Base-by-base conservation (phyloP, 2,888 invertebrate species). In the Macrosoma leucophasiata region DNA sequence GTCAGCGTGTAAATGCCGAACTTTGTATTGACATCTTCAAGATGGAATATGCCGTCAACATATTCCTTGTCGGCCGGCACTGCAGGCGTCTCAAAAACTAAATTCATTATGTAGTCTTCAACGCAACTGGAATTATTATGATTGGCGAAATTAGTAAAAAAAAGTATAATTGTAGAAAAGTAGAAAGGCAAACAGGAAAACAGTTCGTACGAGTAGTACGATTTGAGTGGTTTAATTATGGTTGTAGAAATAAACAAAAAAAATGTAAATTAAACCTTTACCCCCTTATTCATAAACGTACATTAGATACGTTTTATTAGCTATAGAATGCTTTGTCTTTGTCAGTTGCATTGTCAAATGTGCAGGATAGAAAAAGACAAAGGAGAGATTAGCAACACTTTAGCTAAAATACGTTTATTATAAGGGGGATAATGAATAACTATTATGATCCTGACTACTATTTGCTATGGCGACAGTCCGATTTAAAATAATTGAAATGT, bases 81-180 rank as follows among this genome's bases (percentile, higher is more conserved):
- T 0, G 81, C 81, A 3, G 81, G 82, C 1, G 74, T 78, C 47
- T 84, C 82, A 29, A 76, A 84, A 13, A 84, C 74, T 33, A 78
- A 50, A 39, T 82, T 79, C 82, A 81, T 76, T 12, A 84, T 78
- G 50, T 81, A 82, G 43, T 84, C 82, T 48, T 84, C 81, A n/a
- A 84, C 82, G 36, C 82, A 84, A 50, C 82, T 82, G 58, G 8
- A 49, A 51, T 29, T 25, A 12, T 17, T 11, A 13, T 13, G 2
- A 26, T 20, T 13, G 13, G n/a, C n/a, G n/a, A n/a, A n/a, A n/a
- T n/a, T n/a, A n/a, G n/a, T n/a, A n/a, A n/a, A n/a, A 9, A 18
- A 14, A 10, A 25, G 8, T 5, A 25, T 25, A n/a, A 13, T 12
- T 24, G 9, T 3, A 19, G 9, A 14, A 23, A 3, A 18, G 20